phyloP scores from a whole-genome alignment of 2,888 invertebrate species.

The Erebia ligea region DNA sequence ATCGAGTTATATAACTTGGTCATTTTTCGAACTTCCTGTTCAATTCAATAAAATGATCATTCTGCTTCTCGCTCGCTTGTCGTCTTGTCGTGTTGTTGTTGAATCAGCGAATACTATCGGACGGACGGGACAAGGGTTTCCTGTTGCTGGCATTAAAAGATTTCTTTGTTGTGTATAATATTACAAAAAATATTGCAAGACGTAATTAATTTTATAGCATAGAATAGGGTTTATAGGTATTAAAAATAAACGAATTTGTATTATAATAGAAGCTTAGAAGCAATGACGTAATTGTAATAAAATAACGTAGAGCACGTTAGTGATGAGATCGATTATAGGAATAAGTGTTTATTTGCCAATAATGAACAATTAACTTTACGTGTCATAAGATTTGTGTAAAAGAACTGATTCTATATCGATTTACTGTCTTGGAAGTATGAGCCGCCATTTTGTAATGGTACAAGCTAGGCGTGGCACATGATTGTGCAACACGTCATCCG shows the following conservation, averaged over 20 bases:
- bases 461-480: slow-evolving; percentile 66
- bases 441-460: slow-evolving; percentile 71
- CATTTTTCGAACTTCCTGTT: slow-evolving; percentile 13
- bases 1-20: not conserved
- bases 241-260: slow-evolving; percentile 1
- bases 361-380: slow-evolving; percentile 27
- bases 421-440: slow-evolving; percentile 44
- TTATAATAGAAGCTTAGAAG: not conserved
- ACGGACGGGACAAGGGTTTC: slow-evolving; percentile 40
- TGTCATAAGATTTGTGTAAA: slow-evolving; percentile 39
- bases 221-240: slow-evolving; percentile 15
- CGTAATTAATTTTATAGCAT: not conserved
- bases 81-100: slow-evolving; percentile 53
- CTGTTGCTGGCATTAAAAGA: slow-evolving; percentile 50
- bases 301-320: slow-evolving; percentile 13
- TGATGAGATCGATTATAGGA: slow-evolving; percentile 8
- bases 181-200: slow-evolving; percentile 18
- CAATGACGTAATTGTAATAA: not conserved
- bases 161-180: slow-evolving; percentile 38
- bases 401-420: slow-evolving; percentile 23
- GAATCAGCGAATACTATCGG: slow-evolving; percentile 49
- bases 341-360: slow-evolving; percentile 32
- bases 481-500: slow-evolving; percentile 48
- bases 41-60: slow-evolving; percentile 12
- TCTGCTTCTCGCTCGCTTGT: slow-evolving; percentile 47